Evolutionary conservation across 2,797 vertebrate species (phyloP).

Genomic region (Melanotaenia pygmaea): DNA sequence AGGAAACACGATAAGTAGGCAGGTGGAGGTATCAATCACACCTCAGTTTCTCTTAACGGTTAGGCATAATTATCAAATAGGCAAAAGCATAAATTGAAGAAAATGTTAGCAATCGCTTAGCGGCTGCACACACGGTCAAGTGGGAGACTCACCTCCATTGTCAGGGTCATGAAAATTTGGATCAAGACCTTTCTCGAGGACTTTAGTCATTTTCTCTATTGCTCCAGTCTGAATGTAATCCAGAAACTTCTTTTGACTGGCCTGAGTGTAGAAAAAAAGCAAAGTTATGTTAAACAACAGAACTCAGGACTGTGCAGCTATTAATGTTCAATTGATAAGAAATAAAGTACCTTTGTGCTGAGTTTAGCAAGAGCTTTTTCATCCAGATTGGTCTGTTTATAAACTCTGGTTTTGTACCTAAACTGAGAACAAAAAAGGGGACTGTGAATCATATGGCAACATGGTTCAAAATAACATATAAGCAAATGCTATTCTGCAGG

Average conservation of each 20-base stretch:
- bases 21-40: conserved; percentile 17
- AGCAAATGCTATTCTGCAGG: too few relatives aligned
- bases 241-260: conserved; percentile 92
- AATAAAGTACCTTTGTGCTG: conserved; percentile 88
- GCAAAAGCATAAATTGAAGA: background rate
- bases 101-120: too few relatives aligned
- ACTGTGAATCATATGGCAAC: conserved; percentile 30
- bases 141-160: conserved; percentile 85
- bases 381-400: conserved; percentile 94
- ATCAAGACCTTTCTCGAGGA: conserved; percentile 93
- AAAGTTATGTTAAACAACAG: background rate
- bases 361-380: conserved; percentile 92
- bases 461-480: conserved; percentile 6
- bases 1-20: background rate
- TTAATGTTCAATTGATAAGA: background rate
- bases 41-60: background rate
- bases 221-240: conserved; percentile 89
- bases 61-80: background rate
- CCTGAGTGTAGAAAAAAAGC: conserved; percentile 71
- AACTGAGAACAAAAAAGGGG: conserved; percentile 82
- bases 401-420: conserved; percentile 95
- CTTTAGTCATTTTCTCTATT: conserved; percentile 88
- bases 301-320: background rate
- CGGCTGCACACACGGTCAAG: background rate
- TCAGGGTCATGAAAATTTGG: conserved; percentile 94